Percentiles rank a stretch among this genome's conserved stretches.
Conservation (phyloP, 2,113 vertebrate species). For the Ceratotherium simum region DNA sequence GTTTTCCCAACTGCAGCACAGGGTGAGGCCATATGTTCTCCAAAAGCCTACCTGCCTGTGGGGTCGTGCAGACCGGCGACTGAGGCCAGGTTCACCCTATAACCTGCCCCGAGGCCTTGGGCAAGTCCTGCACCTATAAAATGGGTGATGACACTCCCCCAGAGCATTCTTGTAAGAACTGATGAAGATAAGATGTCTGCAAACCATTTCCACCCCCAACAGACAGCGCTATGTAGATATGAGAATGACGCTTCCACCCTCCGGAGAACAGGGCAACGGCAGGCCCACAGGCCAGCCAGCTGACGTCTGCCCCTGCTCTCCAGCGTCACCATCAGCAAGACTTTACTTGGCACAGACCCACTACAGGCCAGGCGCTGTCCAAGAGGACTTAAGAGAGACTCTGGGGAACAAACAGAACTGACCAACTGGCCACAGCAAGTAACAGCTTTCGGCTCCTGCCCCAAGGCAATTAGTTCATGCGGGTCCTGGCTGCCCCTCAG, state of each 20-base stretch:
- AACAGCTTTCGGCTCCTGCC: neutral
- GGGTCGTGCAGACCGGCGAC: neutral
- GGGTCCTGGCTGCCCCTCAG: neutral
- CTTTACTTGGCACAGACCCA: neutral
- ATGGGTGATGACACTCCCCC: neutral
- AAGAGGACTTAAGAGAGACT: neutral
- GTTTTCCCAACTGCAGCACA: neutral
- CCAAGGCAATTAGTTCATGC: accelerated
- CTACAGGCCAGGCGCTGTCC: neutral
- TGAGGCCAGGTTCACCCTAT: neutral
- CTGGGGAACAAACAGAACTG: neutral
- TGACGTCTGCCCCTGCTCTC: accelerated
- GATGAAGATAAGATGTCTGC: neutral
- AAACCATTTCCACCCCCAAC: too few species aligned
- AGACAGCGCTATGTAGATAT: accelerated
- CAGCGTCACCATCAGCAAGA: neutral
- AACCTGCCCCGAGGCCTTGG: neutral
- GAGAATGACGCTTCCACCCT: neutral
- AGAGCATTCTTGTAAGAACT: accelerated
- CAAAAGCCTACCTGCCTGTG: neutral
- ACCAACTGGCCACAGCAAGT: neutral
- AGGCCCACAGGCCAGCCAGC: neutral
- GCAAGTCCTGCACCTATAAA: neutral
- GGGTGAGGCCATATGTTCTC: neutral
- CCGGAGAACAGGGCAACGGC: neutral